A percentile compares a stretch with the other conserved stretches of the same genome.
Evolutionary conservation across 2,797 vertebrate genomes (phyloP).

Genomic region (Bradypodion pumilum): DNA sequence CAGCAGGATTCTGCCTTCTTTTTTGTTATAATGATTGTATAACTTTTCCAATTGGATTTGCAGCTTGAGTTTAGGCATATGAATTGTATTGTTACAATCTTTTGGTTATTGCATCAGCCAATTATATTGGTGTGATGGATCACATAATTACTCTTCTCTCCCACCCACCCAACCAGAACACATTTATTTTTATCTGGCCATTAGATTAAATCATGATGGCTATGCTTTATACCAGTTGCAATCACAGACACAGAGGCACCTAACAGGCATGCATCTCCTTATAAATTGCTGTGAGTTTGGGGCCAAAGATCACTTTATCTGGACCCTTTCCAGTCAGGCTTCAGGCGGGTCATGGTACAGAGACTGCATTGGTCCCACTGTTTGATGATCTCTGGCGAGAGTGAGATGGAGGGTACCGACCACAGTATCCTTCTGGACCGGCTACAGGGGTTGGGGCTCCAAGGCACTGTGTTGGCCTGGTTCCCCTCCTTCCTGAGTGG

Average conservation of each 20-base stretch:
- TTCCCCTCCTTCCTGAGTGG: too few species aligned
- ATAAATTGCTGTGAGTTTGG: neutral
- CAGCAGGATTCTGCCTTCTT: constrained; percentile 58
- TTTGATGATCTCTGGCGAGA: too few species aligned
- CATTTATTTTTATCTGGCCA: neutral
- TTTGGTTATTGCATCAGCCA: neutral
- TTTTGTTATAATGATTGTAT: constrained; percentile 53
- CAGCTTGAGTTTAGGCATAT: constrained; percentile 42
- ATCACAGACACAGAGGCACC: too few species aligned
- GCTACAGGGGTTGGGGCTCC: too few species aligned
- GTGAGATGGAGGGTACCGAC: too few species aligned
- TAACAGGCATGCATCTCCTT: neutral
- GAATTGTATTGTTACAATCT: constrained; percentile 29
- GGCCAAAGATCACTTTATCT: too few species aligned
- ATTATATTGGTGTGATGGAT: neutral
- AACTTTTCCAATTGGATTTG: constrained; percentile 63
- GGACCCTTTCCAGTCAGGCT: too few species aligned
- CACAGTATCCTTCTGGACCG: too few species aligned
- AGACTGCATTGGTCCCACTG: too few species aligned
- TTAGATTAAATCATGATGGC: neutral
- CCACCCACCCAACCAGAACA: constrained; percentile 40
- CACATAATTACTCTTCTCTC: constrained; percentile 30
- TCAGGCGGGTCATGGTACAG: too few species aligned
- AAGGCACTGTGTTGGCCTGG: too few species aligned
- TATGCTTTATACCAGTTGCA: neutral